These are phyloP conservation scores for Actinopyga echinites DNA, from an alignment of 53 echinoderm and acorn worm genomes.

Conservation along the genomic window DNA sequence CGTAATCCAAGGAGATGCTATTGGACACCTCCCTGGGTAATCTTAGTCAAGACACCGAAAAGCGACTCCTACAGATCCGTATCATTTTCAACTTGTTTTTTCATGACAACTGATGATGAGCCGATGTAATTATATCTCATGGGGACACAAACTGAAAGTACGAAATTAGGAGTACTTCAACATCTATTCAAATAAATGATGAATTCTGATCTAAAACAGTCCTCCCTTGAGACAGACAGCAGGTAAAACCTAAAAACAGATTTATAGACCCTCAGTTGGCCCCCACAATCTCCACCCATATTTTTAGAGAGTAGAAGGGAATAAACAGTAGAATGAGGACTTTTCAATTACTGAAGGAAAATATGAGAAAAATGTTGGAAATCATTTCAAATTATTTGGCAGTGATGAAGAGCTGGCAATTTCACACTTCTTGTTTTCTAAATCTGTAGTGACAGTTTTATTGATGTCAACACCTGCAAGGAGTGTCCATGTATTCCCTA, in stretches of 20 bases:
- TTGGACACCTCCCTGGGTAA: too few relatives aligned
- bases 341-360: neutral
- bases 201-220: constrained; percentile 26
- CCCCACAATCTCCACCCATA: too few relatives aligned
- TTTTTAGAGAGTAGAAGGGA: too few relatives aligned
- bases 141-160: constrained; percentile 17
- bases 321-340: neutral
- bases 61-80: too few relatives aligned
- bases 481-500: too few relatives aligned
- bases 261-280: neutral
- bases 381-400: neutral
- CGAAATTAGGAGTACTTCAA: constrained; percentile 18
- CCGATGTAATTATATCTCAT: constrained; percentile 28
- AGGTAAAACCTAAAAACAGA: neutral
- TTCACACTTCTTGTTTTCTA: neutral
- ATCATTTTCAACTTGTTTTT: neutral
- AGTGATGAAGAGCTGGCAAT: neutral
- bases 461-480: neutral
- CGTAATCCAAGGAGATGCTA: too few relatives aligned
- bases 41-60: too few relatives aligned
- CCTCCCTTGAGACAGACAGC: too few relatives aligned
- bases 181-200: constrained; percentile 24
- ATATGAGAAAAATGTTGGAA: constrained; percentile 9
- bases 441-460: constrained; percentile 6
- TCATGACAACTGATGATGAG: constrained; percentile 14